Evolutionary conservation across 2,797 vertebrate genomes (phyloP), one percentile per base, ranked within the genome.

Genomic region (Oryzias sinensis): DNA sequence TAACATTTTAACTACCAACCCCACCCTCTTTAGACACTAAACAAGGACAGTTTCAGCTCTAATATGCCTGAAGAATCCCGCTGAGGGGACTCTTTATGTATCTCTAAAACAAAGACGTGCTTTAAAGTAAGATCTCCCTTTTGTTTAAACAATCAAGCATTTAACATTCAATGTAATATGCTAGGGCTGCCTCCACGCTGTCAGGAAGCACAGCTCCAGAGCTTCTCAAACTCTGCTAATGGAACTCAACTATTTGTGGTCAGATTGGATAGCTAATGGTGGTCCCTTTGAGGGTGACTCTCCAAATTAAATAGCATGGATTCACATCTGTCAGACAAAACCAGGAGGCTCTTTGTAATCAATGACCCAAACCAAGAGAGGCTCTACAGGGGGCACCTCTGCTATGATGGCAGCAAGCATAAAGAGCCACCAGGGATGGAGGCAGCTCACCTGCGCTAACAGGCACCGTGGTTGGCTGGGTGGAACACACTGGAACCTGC

Each of bases 301-400:
- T 91, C 88, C 90, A 92, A 92, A 93, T 91, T 91, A 92, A 92
- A 92, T 92, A 90, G 91, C 89, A 89, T 90, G 91, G 91, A 91
- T 91, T 92, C 91, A 90, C 92, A 92, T 93, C 91, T 93, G 92
- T 93, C 91, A 93, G 89, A 91, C 89, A 90, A 91, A 92, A 93
- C 90, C 90, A 92, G 91, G 90, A 91, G 91, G 90, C 90, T 92
- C 90, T 92, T 91, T 92, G 91, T 93, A 92, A 92, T 93, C 91
- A 92, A 92, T 91, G 91, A 92, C 90, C 91, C 91, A 91, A 90
- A 91, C 91, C 87, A 80, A 88, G 89, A 90, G 89, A 87, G 85
- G 73, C 87, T 91, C 87, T 80, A 71, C 63, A 53, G 89, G 87
- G 89, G 87, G 84, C 68, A 72, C 72, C 80, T 79, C 76, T 53